Evolutionary conservation across 2,888 invertebrate species (phyloP).

Genomic region (Iphiclides podalirius): DNA sequence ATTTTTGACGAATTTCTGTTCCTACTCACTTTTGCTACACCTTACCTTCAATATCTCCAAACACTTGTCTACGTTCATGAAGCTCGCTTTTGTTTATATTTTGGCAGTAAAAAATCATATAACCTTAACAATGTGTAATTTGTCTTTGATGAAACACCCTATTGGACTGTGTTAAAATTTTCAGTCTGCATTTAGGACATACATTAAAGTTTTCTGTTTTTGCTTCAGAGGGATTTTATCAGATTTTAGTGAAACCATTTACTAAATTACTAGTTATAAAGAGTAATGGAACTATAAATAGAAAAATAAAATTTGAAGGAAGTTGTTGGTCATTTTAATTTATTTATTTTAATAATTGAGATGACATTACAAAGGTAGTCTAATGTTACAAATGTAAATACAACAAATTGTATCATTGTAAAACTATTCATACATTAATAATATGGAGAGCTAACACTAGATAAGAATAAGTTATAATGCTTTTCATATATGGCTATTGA

Average conservation of each 20-base stretch:
- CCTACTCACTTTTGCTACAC: conserved; percentile 42
- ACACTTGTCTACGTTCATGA: not conserved
- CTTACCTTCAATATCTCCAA: conserved; percentile 25
- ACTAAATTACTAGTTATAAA: not conserved
- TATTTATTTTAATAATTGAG: no score
- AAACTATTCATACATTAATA: not conserved
- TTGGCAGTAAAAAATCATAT: conserved; percentile 32
- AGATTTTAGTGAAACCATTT: not conserved
- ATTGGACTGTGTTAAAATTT: not conserved
- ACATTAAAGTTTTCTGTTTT: not conserved
- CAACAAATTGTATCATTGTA: no score
- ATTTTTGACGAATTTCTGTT: conserved; percentile 24
- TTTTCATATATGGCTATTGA: no score
- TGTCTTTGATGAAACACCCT: not conserved
- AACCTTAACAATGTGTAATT: conserved; percentile 42
- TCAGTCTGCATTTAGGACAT: not conserved
- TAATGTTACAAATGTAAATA: no score
- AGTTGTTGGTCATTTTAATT: no score
- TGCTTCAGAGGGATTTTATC: not conserved
- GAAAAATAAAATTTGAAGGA: no score
- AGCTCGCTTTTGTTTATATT: conserved; percentile 2
- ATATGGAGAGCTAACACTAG: no score
- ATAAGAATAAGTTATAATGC: no score
- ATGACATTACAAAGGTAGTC: no score
- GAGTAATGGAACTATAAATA: not conserved